Percentiles rank a stretch among this genome's conserved stretches.
Evolutionary conservation across 64 coral and sea anemone species (phyloP).

Genomic region (Montipora foliosa): DNA sequence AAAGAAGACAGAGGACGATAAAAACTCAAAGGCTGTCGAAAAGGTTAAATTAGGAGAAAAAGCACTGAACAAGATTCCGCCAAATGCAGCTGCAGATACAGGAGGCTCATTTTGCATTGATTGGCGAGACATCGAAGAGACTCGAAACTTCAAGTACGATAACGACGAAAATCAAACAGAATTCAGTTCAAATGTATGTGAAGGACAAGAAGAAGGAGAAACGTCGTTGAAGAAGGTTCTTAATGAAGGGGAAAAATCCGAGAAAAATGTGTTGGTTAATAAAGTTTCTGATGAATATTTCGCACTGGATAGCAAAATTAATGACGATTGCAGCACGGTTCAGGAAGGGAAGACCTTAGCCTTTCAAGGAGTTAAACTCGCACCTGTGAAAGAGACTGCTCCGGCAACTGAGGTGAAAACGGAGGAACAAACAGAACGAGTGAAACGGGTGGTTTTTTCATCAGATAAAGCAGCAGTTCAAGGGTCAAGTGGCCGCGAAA

Average conservation of each 20-base stretch:
- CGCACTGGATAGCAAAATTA: neutral
- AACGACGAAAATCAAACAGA: slow-evolving; percentile 41
- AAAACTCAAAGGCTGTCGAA: neutral
- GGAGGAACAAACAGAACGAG: neutral
- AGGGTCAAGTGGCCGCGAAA: neutral
- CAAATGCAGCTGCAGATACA: neutral
- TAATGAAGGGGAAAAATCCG: neutral
- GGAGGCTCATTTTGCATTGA: slow-evolving; percentile 20
- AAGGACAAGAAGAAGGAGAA: neutral
- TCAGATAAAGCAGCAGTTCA: neutral
- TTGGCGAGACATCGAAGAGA: slow-evolving; percentile 32
- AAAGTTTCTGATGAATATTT: neutral
- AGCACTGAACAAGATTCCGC: neutral
- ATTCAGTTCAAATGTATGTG: neutral
- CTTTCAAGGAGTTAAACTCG: neutral
- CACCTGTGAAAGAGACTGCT: neutral
- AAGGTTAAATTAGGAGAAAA: neutral
- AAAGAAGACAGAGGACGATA: neutral
- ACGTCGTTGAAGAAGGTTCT: neutral
- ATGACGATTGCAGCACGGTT: neutral
- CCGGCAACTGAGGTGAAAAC: neutral
- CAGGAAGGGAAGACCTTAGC: neutral
- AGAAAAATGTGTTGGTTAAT: too few relatives aligned
- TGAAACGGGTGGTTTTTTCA: slow-evolving; percentile 11
- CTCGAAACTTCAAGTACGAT: slow-evolving; percentile 46